Percentiles rank a stretch among this genome's conserved stretches.
phyloP scores from a whole-genome alignment of 2,797 vertebrate genomes.

The Eremophila alpestris region DNA sequence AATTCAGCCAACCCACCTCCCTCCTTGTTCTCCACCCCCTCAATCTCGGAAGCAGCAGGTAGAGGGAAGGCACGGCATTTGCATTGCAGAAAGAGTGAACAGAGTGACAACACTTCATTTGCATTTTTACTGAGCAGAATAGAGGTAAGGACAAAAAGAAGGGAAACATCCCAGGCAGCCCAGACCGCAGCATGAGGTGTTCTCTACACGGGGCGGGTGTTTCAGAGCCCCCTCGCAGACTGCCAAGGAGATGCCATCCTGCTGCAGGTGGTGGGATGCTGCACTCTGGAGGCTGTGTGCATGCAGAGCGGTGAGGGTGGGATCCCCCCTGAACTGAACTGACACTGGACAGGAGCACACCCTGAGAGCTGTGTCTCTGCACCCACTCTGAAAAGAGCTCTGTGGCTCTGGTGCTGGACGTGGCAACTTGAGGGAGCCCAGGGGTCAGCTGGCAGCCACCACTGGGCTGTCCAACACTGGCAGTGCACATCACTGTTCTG shows the following conservation, averaged over 20 bases:
- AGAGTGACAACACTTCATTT: not conserved
- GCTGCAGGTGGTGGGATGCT: not conserved
- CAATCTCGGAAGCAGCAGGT: conserved; percentile 2
- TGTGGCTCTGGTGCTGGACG: not conserved
- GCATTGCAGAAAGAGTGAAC: not conserved
- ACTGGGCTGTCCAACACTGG: fast-evolving
- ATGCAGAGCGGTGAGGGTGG: not conserved
- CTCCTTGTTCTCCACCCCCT: conserved; percentile 22
- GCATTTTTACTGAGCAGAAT: conserved; percentile 2
- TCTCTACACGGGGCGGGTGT: fast-evolving
- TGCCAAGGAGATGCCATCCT: not conserved
- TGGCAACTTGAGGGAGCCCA: not conserved
- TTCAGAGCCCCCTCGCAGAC: not conserved
- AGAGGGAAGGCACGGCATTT: not conserved
- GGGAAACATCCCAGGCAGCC: not conserved
- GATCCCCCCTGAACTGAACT: not conserved
- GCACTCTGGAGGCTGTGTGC: not conserved
- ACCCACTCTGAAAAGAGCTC: not conserved
- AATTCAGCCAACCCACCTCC: not conserved
- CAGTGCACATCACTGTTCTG: not conserved
- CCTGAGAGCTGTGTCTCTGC: not conserved
- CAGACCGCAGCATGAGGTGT: not conserved
- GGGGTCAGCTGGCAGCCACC: not conserved
- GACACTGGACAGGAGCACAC: fast-evolving
- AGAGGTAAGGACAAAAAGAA: not conserved